Base-by-base conservation (phyloP, 2,113 vertebrate species). In the Tauraco erythrolophus region DNA sequence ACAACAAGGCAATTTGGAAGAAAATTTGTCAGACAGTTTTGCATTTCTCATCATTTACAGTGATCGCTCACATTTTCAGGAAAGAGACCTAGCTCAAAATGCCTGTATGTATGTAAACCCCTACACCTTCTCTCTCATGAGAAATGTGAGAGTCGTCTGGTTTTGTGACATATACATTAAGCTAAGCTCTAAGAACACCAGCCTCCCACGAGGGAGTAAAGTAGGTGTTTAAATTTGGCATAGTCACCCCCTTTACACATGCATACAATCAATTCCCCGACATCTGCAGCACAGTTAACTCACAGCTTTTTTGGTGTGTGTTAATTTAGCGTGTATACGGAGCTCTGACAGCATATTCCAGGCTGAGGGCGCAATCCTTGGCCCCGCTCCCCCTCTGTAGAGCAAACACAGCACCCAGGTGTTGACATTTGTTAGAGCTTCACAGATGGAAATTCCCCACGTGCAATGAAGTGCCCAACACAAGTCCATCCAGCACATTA, bases 331-430 rank as follows among this genome's bases (percentile, higher is more conserved):
- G 0, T 16, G 33, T 60, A 86, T 51, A 37, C 2, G 9, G 64
- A 92, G 54, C 56, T 53, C 46, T 71, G 33, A n/a, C 50, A 85
- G 60, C 22, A 27, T 27, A 35, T 57, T 48, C 83, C 48, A 95
- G 85, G 60, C 45, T 39, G 39, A 84, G 76, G 76, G 53, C 84
- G 80, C 12, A 0, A 41, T 92, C 69, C 86, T 51, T 91, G 91
- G 92, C 86, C 46, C 37, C 0, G 0, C 30, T 81, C 79, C 51
- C 61, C 28, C 62, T 68, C 24, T 0, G 1, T 0, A n/a, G 28
- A 84, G 45, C 64, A 89, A 91, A 78, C 15, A 58, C 69, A 79
- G 53, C 80, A 76, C 65, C 81, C 69, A 92, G 45, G 51, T 31
- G 39, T 75, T 13, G 14, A 69, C 30, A 58, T 85, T 61, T 90